These are phyloP conservation scores for Terrapene triunguis DNA, from an alignment of 2,113 vertebrate species.

Conservation along the genomic window DNA sequence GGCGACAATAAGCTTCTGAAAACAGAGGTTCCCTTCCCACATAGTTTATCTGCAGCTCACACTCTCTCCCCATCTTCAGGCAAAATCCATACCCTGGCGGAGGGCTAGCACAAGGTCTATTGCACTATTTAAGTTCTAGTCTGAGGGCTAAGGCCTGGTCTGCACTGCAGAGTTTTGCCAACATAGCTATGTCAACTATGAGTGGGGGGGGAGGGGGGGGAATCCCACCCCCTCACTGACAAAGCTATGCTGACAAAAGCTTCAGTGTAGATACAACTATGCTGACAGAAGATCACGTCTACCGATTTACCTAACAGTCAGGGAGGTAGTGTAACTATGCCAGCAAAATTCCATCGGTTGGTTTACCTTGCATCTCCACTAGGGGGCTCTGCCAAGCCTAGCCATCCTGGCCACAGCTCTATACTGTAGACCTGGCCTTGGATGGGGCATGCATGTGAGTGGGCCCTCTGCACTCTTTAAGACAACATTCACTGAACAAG, in stretches of 20 bases:
- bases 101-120: not conserved
- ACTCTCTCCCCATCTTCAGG: not conserved
- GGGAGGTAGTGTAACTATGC: not conserved
- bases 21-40: not conserved
- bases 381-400: not conserved
- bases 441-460: not conserved
- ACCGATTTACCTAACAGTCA: not conserved
- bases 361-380: not conserved
- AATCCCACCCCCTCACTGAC: not conserved
- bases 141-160: not conserved
- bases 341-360: not conserved
- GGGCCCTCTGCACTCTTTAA: fast-evolving
- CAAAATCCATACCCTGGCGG: not conserved
- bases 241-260: not conserved
- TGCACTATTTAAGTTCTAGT: not conserved
- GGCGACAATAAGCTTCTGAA: not conserved
- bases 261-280: not conserved
- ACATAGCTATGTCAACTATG: not conserved
- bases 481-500: not conserved
- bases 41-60: not conserved
- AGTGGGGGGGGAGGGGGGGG: not conserved
- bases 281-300: not conserved
- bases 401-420: not conserved
- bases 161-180: not conserved
- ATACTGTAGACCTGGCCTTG: not conserved